Evolutionary conservation across 92 coral and sea anemone species (phyloP), one percentile per base, ranked within the genome.

Genomic region (Galaxea fascicularis): DNA sequence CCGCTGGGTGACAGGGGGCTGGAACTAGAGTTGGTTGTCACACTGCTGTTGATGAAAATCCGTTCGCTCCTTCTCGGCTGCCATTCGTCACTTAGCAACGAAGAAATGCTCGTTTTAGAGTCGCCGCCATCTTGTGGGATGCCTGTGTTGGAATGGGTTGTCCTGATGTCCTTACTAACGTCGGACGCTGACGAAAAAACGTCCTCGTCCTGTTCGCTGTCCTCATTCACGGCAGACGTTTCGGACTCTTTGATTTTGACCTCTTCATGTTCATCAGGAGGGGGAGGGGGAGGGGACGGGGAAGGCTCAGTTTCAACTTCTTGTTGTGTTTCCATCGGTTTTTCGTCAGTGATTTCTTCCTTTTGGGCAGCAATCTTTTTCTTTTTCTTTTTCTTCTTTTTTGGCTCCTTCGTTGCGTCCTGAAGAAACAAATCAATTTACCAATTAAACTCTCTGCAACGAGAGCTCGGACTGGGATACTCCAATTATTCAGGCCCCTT

Each of bases 1-100:
- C 92, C 85, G 39, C 94, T 76, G n/a, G 95, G 95, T 1, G 90
- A 87, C 68, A 94, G 76, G 45, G 98, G 95, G 82, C 97, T 95
- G 64, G 92, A 56, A 82, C 91, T 83, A 27, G 95, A 85, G 80
- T 65, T 92, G 56, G 87, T 88, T 14, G 95, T 78, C 45, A 93
- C 95, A 87, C 98, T 94, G 78, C 99, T 97, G 75, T 92, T 97
- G 24, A 97, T 85, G 57, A 97, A 97, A 21, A 97, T 97, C 66
- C 99, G 70, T 78, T 97, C 99, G 49, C 99, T 97, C 67, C 99
- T 91, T 45, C 99, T 83, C 21, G 97, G 94, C 52, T 95, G 98
- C 92, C 98, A 96, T 63, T 92, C 95, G 28, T 90, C 94, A 71
- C 92, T 82, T 31, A 82, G 78, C 67, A 82, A 58, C 74, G 94